Percentiles rank a stretch among this genome's conserved stretches.
Evolutionary conservation across 2,888 invertebrate species (phyloP).

Genomic region (Sturmia bella): DNA sequence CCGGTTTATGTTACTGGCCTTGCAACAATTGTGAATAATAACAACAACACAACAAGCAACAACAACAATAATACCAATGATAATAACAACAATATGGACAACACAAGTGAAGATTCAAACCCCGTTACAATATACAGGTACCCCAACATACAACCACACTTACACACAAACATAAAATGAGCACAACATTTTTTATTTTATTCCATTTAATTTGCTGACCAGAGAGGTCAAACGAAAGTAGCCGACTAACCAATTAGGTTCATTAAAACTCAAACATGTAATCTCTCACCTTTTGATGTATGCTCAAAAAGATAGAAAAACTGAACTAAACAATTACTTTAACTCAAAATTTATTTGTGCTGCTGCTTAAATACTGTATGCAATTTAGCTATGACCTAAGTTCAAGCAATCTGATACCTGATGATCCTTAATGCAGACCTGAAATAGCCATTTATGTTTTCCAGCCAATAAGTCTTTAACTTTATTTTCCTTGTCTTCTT

Average conservation of each 20-base stretch:
- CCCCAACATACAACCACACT: not conserved
- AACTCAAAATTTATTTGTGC: too few relatives aligned
- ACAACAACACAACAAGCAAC: conserved; percentile 51
- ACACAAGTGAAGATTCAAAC: conserved; percentile 92
- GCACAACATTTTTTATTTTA: not conserved
- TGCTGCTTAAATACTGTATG: too few relatives aligned
- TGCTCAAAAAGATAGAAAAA: not conserved
- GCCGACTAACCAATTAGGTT: conserved; percentile 26
- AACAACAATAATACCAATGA: conserved; percentile 81
- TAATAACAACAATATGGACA: conserved; percentile 89
- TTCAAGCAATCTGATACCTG: too few relatives aligned
- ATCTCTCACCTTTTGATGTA: not conserved
- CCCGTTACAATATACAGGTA: conserved; percentile 94
- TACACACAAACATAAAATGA: not conserved
- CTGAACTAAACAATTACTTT: not conserved
- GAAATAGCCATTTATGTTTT: too few relatives aligned
- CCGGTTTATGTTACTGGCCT: conserved; percentile 64
- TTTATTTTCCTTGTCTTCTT: too few relatives aligned
- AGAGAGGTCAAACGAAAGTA: not conserved
- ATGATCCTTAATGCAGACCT: too few relatives aligned
- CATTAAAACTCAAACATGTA: conserved; percentile 36
- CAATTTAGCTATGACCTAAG: too few relatives aligned
- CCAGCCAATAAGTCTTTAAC: too few relatives aligned
- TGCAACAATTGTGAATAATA: conserved; percentile 54
- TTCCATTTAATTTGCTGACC: conserved; percentile 17